Percentiles rank a stretch among this genome's conserved stretches.
phyloP scores from a whole-genome alignment of 1,140 invertebrate species.

The Amphibalanus amphitrite region DNA sequence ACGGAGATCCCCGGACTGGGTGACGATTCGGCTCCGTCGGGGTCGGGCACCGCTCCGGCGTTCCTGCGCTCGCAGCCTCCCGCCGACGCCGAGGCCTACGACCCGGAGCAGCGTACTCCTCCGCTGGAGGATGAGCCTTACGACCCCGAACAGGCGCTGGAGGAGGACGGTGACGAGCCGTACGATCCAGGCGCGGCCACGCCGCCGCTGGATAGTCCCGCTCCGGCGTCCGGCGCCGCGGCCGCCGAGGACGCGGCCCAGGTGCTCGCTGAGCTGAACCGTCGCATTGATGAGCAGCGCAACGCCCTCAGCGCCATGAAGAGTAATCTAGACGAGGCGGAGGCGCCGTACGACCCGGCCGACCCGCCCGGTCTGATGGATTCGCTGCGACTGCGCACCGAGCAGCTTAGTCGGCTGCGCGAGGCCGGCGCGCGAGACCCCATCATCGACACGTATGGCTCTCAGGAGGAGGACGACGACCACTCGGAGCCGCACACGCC shows the following conservation, averaged over 20 bases:
- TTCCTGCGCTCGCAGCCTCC: background rate
- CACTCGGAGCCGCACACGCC: background rate
- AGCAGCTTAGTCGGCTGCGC: background rate
- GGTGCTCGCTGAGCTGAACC: slow-evolving; percentile 56
- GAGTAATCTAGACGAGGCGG: slow-evolving; percentile 15
- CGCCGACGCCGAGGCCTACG: slow-evolving; percentile 54
- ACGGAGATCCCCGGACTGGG: background rate
- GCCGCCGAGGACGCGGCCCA: slow-evolving; percentile 19
- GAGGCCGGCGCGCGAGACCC: background rate
- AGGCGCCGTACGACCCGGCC: slow-evolving; percentile 9
- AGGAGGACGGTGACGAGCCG: slow-evolving; percentile 50
- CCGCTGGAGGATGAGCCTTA: slow-evolving; percentile 19
- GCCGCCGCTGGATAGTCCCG: slow-evolving; percentile 22
- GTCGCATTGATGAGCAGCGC: slow-evolving; percentile 64
- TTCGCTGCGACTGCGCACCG: background rate
- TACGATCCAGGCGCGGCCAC: slow-evolving; percentile 56
- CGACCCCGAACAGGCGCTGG: slow-evolving; percentile 7
- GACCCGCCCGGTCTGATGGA: background rate
- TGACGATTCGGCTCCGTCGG: background rate
- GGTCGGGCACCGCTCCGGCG: background rate
- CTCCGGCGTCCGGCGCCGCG: slow-evolving; percentile 8
- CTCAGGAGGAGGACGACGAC: background rate
- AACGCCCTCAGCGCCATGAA: slow-evolving; percentile 40
- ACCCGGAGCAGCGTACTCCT: slow-evolving; percentile 43
- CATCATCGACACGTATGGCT: background rate